These are phyloP conservation scores for Pomacea maculata DNA, from an alignment of 1,140 invertebrate species.

Conservation along the genomic window DNA sequence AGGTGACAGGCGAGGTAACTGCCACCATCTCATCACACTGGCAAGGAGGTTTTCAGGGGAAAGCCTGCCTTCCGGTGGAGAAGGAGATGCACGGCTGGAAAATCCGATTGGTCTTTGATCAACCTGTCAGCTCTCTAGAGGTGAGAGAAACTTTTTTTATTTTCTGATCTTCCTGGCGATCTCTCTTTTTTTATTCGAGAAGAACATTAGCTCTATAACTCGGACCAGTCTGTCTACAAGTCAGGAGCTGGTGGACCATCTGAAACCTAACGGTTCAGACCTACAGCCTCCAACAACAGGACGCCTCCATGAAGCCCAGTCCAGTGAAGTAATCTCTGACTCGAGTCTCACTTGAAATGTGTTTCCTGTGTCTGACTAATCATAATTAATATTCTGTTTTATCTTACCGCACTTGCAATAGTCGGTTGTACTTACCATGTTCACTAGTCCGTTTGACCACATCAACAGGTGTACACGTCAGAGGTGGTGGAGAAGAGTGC, in stretches of 20 bases:
- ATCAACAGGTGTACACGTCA: slow-evolving; percentile 2
- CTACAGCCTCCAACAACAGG: too few relatives aligned
- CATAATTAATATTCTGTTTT: too few relatives aligned
- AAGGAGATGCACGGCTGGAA: slow-evolving; percentile 30
- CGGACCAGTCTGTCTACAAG: too few relatives aligned
- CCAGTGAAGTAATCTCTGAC: too few relatives aligned
- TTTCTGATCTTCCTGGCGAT: not conserved
- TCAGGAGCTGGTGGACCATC: too few relatives aligned
- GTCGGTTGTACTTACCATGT: too few relatives aligned
- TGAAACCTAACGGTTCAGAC: too few relatives aligned
- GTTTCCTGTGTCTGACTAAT: too few relatives aligned
- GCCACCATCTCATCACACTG: slow-evolving; percentile 21
- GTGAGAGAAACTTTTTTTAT: not conserved
- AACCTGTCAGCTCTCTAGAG: slow-evolving; percentile 23
- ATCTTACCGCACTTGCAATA: too few relatives aligned
- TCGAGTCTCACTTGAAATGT: too few relatives aligned
- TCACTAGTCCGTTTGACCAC: not conserved
- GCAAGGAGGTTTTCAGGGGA: slow-evolving; percentile 32
- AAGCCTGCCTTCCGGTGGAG: slow-evolving; percentile 17
- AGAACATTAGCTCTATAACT: too few relatives aligned
- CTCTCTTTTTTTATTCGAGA: not conserved
- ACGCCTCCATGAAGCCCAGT: too few relatives aligned
- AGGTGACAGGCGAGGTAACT: not conserved
- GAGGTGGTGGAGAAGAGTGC: slow-evolving; percentile 4
- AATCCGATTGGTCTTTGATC: slow-evolving; percentile 24